Evolutionary conservation across 2,113 vertebrate genomes (phyloP).

Genomic region (Corythornis vintsioides): DNA sequence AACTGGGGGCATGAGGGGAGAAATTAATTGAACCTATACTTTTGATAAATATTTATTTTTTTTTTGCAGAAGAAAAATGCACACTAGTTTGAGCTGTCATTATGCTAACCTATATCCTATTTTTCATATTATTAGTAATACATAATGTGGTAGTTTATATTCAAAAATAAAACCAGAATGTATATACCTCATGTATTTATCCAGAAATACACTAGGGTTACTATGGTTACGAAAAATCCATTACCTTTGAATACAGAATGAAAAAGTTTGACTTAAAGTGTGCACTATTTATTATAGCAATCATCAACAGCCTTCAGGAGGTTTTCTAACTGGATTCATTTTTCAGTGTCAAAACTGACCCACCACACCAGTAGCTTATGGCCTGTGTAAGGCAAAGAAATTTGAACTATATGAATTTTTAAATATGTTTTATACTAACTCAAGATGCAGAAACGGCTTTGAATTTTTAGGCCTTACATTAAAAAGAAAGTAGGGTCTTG

Average conservation of each 20-base stretch:
- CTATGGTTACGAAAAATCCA: conserved; percentile 87
- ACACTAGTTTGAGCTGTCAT: conserved; percentile 82
- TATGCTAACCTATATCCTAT: conserved; percentile 81
- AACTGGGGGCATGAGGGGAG: conserved; percentile 52
- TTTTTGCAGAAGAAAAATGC: conserved; percentile 83
- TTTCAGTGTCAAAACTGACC: conserved; percentile 86
- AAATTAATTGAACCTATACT: conserved; percentile 81
- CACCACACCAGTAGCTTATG: conserved; percentile 77
- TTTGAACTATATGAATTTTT: conserved; percentile 81
- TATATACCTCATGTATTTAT: conserved; percentile 85
- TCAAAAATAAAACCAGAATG: conserved; percentile 85
- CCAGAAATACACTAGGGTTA: conserved; percentile 85
- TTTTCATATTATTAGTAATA: conserved; percentile 88
- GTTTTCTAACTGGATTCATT: conserved; percentile 84
- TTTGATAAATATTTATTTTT: conserved; percentile 86
- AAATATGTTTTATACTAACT: conserved; percentile 79
- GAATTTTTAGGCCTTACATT: conserved; percentile 69
- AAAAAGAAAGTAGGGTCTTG: conserved; percentile 43
- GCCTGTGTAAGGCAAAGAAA: conserved; percentile 77
- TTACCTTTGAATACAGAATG: conserved; percentile 88
- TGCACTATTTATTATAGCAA: conserved; percentile 85
- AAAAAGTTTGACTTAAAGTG: conserved; percentile 88
- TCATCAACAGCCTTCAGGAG: conserved; percentile 86
- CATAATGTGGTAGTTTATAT: conserved; percentile 88
- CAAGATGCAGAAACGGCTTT: conserved; percentile 68